Evolutionary conservation across 2,888 invertebrate species (phyloP).

Genomic region (Lagria hirta): DNA sequence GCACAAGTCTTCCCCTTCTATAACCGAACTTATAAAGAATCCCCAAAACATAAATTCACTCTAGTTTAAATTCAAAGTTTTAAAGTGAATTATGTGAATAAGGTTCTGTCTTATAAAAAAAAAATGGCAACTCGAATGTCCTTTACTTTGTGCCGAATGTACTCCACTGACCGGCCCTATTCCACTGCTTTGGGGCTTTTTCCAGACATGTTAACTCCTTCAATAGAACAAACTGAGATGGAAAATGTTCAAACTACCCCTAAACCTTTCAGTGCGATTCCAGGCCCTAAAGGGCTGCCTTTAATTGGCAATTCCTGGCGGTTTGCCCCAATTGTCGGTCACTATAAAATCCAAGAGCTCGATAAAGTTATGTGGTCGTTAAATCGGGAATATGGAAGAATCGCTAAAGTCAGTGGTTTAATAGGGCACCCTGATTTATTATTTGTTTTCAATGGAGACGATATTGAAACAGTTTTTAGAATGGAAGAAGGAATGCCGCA

Average conservation of each 20-base stretch:
- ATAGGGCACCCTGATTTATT: constrained; percentile 76
- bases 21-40: constrained; percentile 18
- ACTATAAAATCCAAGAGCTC: constrained; percentile 60
- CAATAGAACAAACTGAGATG: constrained; percentile 11
- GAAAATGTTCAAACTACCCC: constrained; percentile 31
- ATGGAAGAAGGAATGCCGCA: constrained; percentile 71
- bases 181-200: constrained; percentile 45
- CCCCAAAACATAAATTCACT: no score
- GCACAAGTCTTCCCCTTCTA: constrained; percentile 6
- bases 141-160: constrained; percentile 14
- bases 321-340: constrained; percentile 69
- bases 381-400: constrained; percentile 60
- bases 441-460: constrained; percentile 73
- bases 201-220: constrained; percentile 31
- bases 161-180: constrained; percentile 40
- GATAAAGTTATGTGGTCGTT: constrained; percentile 63
- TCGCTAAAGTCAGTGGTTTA: constrained; percentile 68
- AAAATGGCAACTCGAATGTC: constrained; percentile 2
- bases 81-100: no score
- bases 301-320: constrained; percentile 79
- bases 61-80: no score
- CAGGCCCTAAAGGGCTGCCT: constrained; percentile 74
- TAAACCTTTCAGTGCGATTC: constrained; percentile 65
- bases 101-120: background rate
- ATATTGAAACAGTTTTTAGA: constrained; percentile 70